Percentiles rank a stretch among this genome's conserved stretches.
Evolutionary conservation across 2,113 vertebrate genomes (phyloP).

Genomic region (Nothobranchius kuhntae): DNA sequence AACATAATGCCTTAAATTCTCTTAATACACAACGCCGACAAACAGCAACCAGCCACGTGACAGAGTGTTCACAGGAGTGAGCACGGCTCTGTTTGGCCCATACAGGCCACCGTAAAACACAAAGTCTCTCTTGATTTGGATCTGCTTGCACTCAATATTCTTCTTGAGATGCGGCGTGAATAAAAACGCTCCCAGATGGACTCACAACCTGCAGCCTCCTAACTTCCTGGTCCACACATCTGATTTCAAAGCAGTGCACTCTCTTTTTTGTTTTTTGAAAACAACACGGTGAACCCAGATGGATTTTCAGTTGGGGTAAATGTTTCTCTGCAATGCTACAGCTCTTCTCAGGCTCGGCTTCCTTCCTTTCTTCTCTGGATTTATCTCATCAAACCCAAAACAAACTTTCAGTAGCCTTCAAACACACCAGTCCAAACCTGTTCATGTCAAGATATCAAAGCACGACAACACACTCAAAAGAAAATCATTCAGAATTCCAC

Average conservation of each 20-base stretch:
- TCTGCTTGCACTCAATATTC: conserved; percentile 4
- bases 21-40: conserved; percentile 66
- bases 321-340: conserved; percentile 48
- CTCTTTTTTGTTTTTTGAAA: conserved; percentile 24
- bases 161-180: conserved; percentile 26
- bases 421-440: conserved; percentile 39
- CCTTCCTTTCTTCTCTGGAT: conserved; percentile 17
- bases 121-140: conserved; percentile 13
- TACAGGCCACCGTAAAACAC: conserved; percentile 15
- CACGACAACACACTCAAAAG: conserved; percentile 19
- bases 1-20: conserved; percentile 68
- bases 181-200: conserved; percentile 29
- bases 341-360: conserved; percentile 38
- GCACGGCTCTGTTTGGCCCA: conserved; percentile 25
- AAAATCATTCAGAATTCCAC: conserved; percentile 26
- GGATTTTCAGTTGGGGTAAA: conserved; percentile 48
- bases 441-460: conserved; percentile 28
- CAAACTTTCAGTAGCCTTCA: conserved; percentile 59
- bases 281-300: conserved; percentile 71
- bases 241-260: conserved; percentile 54
- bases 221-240: conserved; percentile 17
- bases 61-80: conserved; percentile 15
- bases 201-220: conserved; percentile 45
- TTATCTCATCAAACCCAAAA: conserved; percentile 35
- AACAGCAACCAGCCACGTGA: conserved; percentile 42